Percentiles rank a stretch among this genome's conserved stretches.
phyloP scores from a whole-genome alignment of 37 sponge, comb jelly and placozoan genomes.

The Lycopodina hypogea region DNA sequence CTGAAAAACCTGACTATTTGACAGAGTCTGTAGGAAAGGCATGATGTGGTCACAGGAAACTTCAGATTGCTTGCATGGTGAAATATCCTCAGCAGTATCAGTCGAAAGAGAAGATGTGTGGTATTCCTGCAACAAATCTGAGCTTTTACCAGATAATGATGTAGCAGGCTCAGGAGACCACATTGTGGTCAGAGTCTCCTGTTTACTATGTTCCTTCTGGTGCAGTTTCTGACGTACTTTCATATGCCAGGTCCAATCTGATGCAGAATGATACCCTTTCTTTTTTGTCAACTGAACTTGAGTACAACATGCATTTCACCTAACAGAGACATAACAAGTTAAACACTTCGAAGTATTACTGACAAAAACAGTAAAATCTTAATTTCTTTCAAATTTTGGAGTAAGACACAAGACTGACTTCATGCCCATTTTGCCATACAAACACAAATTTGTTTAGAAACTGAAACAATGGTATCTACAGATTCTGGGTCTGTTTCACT shows the following conservation, averaged over 20 bases:
- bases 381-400: conserved; percentile 18
- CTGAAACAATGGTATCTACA: neutral
- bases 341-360: too few relatives aligned
- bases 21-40: too few relatives aligned
- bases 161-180: neutral
- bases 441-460: conserved; percentile 9
- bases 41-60: too few relatives aligned
- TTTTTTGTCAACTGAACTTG: conserved; percentile 8
- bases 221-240: neutral
- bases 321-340: neutral
- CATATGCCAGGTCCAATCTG: conserved; percentile 37
- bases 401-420: neutral
- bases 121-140: too few relatives aligned
- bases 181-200: neutral
- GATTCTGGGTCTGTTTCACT: neutral
- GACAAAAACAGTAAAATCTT: too few relatives aligned
- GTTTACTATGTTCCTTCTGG: neutral
- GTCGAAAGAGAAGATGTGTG: neutral
- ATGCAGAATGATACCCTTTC: neutral
- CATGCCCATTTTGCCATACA: conserved; percentile 20
- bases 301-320: neutral
- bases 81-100: neutral
- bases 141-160: neutral
- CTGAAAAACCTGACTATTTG: too few relatives aligned
- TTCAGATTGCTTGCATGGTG: too few relatives aligned